Evolutionary conservation across 2,888 invertebrate species (phyloP), one percentile per base, ranked within the genome.

Genomic region (Acleris laterana): DNA sequence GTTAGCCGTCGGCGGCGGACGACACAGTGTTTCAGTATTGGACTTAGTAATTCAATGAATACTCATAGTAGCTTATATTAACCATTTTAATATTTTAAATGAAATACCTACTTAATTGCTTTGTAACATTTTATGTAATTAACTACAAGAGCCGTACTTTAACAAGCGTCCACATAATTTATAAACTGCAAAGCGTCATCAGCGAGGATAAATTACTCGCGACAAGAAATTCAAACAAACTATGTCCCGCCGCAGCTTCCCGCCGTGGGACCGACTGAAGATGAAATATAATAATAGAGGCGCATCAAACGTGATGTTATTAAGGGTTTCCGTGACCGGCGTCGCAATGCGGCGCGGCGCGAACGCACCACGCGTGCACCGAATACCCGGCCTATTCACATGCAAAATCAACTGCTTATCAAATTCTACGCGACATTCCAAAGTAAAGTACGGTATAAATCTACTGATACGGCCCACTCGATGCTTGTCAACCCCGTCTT

Each of bases 291-390:
- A 91, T 92, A 93, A 92, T 92, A 89, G 92, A 90, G 90, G 88
- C 88, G 87, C 90, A 93, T 93, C 91, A 93, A 92, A 93, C 93
- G 93, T 93, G 93, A 93, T 88, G 91, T 93, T 93, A 93, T 93
- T 92, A 93, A 88, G 84, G 83, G 83, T 78, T 81, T 85, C 84
- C 92, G 93, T 93, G 92, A 89, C 89, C 82, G 78, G 92, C 72
- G 80, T 90, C 70, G 77, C 74, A 83, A 88, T 83, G 79, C 68
- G 68, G 74, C 69, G 70, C 80, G 78, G 81, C 82, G 83, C 84
- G 84, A 86, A 88, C 90, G 88, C 90, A 85, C 78, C 75, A 79
- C 79, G 82, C 89, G 87, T 87, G 89, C 83, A 82, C 68, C 80
- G 88, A 84, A 89, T 89, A 87, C 85, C 55, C 71, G 74, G 75